Evolutionary conservation across 2,113 vertebrate species (phyloP).

Genomic region (Psephotus haematonotus): DNA sequence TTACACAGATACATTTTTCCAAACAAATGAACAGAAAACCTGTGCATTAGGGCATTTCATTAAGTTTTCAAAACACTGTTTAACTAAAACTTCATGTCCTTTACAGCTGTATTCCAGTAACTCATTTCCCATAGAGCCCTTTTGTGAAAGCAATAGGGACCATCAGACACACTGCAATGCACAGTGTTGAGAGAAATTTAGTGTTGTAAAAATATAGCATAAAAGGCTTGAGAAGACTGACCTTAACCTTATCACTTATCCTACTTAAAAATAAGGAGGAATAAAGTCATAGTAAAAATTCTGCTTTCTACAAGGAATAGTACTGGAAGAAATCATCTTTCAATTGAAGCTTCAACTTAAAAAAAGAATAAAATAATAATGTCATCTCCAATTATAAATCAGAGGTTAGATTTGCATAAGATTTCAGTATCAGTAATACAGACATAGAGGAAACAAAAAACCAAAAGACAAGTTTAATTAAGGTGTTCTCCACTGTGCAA

Average conservation of each 20-base stretch:
- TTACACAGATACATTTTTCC: not conserved
- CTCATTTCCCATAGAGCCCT: not conserved
- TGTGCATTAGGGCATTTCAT: not conserved
- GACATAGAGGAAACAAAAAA: not conserved
- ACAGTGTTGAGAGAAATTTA: not conserved
- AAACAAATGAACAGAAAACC: not conserved
- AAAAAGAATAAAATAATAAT: not conserved
- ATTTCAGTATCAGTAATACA: constrained; percentile 9
- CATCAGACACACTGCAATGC: not conserved
- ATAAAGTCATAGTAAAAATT: not conserved
- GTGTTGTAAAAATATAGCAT: not conserved
- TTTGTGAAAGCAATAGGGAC: not conserved
- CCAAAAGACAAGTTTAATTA: constrained; percentile 41
- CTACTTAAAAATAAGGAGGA: not conserved
- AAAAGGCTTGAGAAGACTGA: not conserved
- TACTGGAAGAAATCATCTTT: not conserved
- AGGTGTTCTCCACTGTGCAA: constrained; percentile 23
- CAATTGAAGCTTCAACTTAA: not conserved
- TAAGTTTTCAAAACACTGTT: not conserved
- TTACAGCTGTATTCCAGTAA: not conserved
- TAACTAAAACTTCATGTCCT: not conserved
- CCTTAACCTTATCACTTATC: not conserved
- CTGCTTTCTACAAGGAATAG: not conserved
- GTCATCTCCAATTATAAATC: not conserved
- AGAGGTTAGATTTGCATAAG: not conserved